Evolutionary conservation across 2,113 vertebrate genomes (phyloP).

Genomic region (Ctenomys sociabilis): DNA sequence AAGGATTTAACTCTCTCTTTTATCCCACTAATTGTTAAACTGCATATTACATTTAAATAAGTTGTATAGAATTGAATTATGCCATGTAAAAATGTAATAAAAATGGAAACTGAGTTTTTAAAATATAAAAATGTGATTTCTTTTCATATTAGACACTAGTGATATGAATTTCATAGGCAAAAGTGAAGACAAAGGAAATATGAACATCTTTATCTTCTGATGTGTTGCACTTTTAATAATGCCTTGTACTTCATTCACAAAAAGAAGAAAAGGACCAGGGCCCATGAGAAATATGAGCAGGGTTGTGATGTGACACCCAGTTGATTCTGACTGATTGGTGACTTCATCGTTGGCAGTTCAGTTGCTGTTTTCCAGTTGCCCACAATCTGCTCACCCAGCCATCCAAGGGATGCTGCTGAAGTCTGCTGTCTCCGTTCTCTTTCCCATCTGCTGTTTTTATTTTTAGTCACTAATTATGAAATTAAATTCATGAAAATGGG

Average conservation of each 20-base stretch:
- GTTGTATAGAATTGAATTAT: not conserved
- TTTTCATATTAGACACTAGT: not conserved
- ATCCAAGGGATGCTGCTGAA: slow-evolving; percentile 82
- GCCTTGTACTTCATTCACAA: slow-evolving; percentile 33
- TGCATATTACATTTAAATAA: not conserved
- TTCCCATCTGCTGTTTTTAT: slow-evolving; percentile 83
- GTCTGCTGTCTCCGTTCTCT: slow-evolving; percentile 77
- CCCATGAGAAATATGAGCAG: not conserved
- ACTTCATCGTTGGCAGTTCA: slow-evolving; percentile 79
- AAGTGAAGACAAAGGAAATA: not conserved
- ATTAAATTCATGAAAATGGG: slow-evolving; percentile 75
- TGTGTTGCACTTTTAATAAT: not conserved
- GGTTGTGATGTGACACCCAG: slow-evolving; percentile 79
- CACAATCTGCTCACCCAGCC: slow-evolving; percentile 84
- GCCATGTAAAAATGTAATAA: not conserved
- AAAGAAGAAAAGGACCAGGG: not conserved
- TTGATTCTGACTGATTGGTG: slow-evolving; percentile 83
- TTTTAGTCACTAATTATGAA: slow-evolving; percentile 79
- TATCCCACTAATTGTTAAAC: not conserved
- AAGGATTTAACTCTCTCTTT: not conserved
- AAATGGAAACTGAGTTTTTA: not conserved
- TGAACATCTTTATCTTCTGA: not conserved
- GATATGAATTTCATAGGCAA: not conserved
- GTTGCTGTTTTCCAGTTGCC: slow-evolving; percentile 80
- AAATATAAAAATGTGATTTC: not conserved